phyloP scores from a whole-genome alignment of 2,888 invertebrate genomes.

The Rhabditoides inermis region DNA sequence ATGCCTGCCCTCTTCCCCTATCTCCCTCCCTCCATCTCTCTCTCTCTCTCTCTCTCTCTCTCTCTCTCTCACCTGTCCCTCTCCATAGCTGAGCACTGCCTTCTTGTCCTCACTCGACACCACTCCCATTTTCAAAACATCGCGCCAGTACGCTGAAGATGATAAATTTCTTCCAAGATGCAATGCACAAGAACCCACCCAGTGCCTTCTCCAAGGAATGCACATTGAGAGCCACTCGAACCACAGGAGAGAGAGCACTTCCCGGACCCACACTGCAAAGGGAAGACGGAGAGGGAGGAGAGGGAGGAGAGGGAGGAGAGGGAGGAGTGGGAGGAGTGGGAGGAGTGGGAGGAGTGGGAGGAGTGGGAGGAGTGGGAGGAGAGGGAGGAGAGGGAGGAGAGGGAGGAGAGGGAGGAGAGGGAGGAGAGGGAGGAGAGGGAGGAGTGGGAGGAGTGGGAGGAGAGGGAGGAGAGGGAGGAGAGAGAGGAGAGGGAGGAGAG shows the following conservation, averaged over 20 bases:
- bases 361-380: no score
- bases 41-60: not conserved
- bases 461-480: no score
- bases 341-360: no score
- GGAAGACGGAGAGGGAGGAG: not conserved
- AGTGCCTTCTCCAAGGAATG: not conserved
- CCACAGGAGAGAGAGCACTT: not conserved
- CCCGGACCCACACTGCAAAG: not conserved
- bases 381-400: no score
- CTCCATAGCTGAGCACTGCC: not conserved
- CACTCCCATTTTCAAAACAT: slow-evolving; percentile 5
- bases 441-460: no score
- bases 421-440: not conserved
- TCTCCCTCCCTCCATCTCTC: not conserved
- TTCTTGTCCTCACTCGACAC: not conserved
- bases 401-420: not conserved
- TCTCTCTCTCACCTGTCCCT: not conserved
- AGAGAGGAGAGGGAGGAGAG: not conserved
- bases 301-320: not conserved
- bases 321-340: no score
- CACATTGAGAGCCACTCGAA: not conserved
- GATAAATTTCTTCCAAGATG: not conserved
- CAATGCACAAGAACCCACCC: not conserved
- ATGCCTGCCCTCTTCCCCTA: not conserved
- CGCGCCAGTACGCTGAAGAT: not conserved